Evolutionary conservation across 2,888 invertebrate genomes (phyloP).

Genomic region (Cataglyphis albicans): DNA sequence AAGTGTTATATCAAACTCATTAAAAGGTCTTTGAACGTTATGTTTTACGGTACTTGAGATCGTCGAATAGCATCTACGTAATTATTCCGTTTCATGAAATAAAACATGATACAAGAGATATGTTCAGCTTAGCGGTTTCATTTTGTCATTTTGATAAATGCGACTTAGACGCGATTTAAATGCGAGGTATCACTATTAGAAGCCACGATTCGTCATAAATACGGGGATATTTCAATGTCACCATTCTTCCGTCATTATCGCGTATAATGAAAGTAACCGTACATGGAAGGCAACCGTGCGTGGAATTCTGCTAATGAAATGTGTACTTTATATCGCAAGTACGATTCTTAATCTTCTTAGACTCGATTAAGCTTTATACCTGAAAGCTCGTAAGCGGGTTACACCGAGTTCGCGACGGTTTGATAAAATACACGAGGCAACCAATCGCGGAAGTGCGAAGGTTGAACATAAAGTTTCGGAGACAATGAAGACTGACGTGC

Average conservation of each 20-base stretch:
- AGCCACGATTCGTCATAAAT: neutral
- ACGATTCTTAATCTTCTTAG: slow-evolving; percentile 15
- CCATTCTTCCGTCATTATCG: neutral
- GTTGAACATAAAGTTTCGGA: slow-evolving; percentile 16
- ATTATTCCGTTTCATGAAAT: slow-evolving; percentile 1
- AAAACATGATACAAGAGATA: slow-evolving; percentile 7
- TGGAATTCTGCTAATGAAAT: neutral
- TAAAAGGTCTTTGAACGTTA: neutral
- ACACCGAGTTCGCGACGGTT: neutral
- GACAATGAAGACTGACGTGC: slow-evolving; percentile 13
- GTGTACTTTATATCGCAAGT: slow-evolving; percentile 16
- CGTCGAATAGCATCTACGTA: slow-evolving; percentile 12
- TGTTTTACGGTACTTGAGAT: slow-evolving; percentile 16
- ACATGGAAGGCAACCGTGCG: neutral
- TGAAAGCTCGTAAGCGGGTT: neutral
- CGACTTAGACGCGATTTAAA: slow-evolving; percentile 24
- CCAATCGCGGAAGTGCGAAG: slow-evolving; percentile 39
- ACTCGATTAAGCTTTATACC: neutral
- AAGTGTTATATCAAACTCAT: slow-evolving; percentile 7
- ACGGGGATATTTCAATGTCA: slow-evolving; percentile 36
- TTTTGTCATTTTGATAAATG: slow-evolving; percentile 22
- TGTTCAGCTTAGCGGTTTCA: slow-evolving; percentile 21
- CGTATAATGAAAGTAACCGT: slow-evolving; percentile 8
- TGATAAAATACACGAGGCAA: slow-evolving; percentile 26
- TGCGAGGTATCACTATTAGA: slow-evolving; percentile 26